Base-by-base conservation (phyloP, 2,113 vertebrate species). In the Heliornis fulica region DNA sequence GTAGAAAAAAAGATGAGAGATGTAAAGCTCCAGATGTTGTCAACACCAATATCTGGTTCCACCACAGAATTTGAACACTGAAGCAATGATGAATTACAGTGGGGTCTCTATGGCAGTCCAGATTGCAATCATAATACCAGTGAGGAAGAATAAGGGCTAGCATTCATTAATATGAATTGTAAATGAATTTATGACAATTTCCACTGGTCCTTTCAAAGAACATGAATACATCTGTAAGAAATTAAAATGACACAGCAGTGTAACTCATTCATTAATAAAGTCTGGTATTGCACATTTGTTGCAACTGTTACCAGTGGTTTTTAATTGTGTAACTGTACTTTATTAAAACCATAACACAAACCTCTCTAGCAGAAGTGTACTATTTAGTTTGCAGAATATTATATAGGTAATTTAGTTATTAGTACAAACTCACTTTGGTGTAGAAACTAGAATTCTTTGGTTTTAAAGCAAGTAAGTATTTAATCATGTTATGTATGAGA, bases 11-110 rank as follows among this genome's bases (percentile, higher is more conserved):
- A 91, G 78, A 93, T 23, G 50, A 88, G 87, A 87, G 74, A 38
- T 2, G 6, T 92, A 93, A 93, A 96, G 56, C 82, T 86, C 87
- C 94, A 96, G 93, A 96, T 96, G 92, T 90, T 97, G 85, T 96
- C 79, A 1, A 83, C 88, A 93, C 80, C 90, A 96, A 85, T 96
- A 90, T 95, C 92, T 94, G 83, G 59, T 94, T 96, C 87, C 93
- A 88, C 43, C 72, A 60, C 79, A 93, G 83, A 32, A 45, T 91
- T 6, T 75, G 90, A 95, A 64, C 9, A 31, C 60, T 91, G 88
- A 81, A 60, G 75, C 38, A 86, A 66, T 95, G 87, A 97, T 64
- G 69, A 93, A 95, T 96, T 95, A 31, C 68, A 78, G 87, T n/a
- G 71, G 38, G 50, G 83, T 80, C 78, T 82, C 85, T 34, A 19